These are phyloP conservation scores for Percina caprodes DNA, from an alignment of 2,113 vertebrate genomes.

Conservation along the genomic window DNA sequence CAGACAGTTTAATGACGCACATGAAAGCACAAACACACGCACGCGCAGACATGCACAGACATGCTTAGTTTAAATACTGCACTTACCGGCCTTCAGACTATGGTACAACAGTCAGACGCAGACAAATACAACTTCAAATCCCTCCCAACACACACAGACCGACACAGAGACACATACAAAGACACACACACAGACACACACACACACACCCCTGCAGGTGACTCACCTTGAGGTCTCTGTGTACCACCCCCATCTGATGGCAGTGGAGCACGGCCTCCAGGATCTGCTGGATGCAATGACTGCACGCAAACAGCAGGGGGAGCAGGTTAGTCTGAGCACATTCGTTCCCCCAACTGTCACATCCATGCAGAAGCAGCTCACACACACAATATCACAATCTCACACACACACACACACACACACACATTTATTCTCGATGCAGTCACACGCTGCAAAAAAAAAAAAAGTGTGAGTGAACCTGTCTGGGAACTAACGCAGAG, in stretches of 20 bases:
- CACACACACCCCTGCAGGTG: conserved; percentile 41
- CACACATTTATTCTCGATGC: neutral
- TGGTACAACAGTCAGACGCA: conserved; percentile 47
- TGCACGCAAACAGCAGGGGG: conserved; percentile 86
- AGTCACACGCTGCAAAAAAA: conserved; percentile 14
- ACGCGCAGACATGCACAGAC: conserved; percentile 42
- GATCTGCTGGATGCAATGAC: conserved; percentile 95
- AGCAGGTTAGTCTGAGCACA: conserved; percentile 78
- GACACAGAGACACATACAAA: conserved; percentile 22
- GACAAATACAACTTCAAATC: conserved; percentile 27
- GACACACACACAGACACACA: conserved; percentile 18
- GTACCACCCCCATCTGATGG: conserved; percentile 93
- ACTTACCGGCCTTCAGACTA: conserved; percentile 64
- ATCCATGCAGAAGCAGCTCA: conserved; percentile 69
- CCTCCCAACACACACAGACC: conserved; percentile 17
- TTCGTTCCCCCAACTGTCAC: conserved; percentile 50
- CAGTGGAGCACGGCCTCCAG: conserved; percentile 92
- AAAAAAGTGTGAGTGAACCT: conserved; percentile 35
- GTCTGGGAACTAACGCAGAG: conserved; percentile 66
- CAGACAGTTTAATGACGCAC: neutral
- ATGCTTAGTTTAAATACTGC: conserved; percentile 33
- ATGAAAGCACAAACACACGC: conserved; percentile 38
- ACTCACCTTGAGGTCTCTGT: conserved; percentile 95
- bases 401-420: neutral
- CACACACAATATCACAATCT: conserved; percentile 18